Conservation (phyloP, 2,113 vertebrate species). For the Centropus unirufus region DNA sequence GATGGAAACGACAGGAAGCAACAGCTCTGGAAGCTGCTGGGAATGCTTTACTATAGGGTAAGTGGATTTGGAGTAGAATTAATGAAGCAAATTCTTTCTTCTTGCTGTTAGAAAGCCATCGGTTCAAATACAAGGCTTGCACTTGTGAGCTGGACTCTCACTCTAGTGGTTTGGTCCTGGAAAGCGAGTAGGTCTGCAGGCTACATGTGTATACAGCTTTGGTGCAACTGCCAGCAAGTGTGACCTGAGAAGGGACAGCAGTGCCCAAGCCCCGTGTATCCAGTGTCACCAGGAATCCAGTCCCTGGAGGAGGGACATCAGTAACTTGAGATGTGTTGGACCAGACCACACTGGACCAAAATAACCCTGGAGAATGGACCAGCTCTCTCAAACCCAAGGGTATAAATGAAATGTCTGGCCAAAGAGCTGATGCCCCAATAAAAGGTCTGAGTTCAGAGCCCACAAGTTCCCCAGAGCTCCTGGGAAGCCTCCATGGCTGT, state of each 20-base stretch:
- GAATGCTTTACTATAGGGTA: background rate
- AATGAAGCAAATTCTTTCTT: background rate
- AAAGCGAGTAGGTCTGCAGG: background rate
- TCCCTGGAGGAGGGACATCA: background rate
- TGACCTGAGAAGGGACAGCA: background rate
- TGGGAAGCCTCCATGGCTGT: too few relatives aligned
- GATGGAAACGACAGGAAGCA: background rate
- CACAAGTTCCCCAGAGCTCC: background rate
- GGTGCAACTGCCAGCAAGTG: rapidly evolving
- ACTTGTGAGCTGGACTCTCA: background rate
- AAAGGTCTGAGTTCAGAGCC: background rate
- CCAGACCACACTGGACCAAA: background rate
- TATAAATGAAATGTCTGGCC: background rate
- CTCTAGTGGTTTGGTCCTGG: background rate
- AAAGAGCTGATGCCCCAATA: background rate
- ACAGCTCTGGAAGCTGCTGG: background rate
- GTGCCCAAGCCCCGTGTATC: background rate
- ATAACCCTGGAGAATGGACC: constrained; percentile 37
- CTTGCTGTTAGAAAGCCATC: background rate
- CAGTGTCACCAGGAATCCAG: constrained; percentile 28
- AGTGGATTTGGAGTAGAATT: background rate
- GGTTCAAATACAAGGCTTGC: background rate
- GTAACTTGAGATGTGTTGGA: constrained; percentile 36
- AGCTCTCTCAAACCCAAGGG: background rate
- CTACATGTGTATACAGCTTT: rapidly evolving